Base-by-base conservation (phyloP, 2,797 vertebrate species). In the Oreonectes daqikongensis region DNA sequence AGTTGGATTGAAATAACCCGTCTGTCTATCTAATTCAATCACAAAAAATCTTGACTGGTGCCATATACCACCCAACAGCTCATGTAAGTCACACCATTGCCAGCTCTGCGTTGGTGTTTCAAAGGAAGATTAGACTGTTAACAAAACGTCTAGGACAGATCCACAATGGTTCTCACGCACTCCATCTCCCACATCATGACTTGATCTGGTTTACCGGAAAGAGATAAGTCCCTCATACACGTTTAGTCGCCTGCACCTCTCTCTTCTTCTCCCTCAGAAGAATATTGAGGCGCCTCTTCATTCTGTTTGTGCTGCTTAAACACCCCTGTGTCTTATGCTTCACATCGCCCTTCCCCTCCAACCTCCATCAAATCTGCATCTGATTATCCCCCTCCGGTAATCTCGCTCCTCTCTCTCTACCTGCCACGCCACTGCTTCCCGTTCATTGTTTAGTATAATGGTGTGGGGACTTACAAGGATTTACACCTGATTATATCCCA, bases 141-240 rank as follows among this genome's bases (percentile, higher is more conserved):
- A 78, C 78, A 81, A 77, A 84, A 73, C 24, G 69, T 77, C 80
- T 55, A 53, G 71, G 60, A 79, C 82, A 81, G 69, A 75, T 75
- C 67, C 64, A 78, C 76, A 66, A 66, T 20, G 63, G 57, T 60
- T 75, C 80, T 71, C 61, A 79, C 71, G 52, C 44, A 46, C 24
- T 50, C 64, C 18, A 40, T 46, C 78, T 79, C 80, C 71, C 75
- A 79, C 73, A 79, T 61, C 12, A 32, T 44, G 48, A 24, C 65
- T 81, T 79, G 81, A 64, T 80, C 84, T 85, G 84, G 81, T 87
- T 84, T 78, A 81, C 72, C 70, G 70, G 75, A 72, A 59, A 7
- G 63, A 77, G 66, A 79, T 84, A 79, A 84, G 79, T 79, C 82
- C 79, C 26, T 81, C 66, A 77, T 75, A 70, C 79, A 64, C 80